Evolutionary conservation across 2,113 vertebrate species (phyloP).

Genomic region (Elachura formosa): DNA sequence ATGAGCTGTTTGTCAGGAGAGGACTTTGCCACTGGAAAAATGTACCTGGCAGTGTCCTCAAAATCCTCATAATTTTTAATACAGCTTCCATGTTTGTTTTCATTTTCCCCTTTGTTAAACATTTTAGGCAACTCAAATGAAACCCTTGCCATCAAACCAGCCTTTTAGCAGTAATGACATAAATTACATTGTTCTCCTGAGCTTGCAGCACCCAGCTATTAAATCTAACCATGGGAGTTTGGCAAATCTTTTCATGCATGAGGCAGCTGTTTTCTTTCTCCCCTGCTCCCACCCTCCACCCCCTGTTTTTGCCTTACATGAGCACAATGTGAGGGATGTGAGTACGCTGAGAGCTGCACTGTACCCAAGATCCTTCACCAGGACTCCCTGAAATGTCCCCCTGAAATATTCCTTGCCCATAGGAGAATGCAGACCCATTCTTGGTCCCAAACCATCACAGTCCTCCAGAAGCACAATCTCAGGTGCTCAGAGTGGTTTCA

Average conservation of each 20-base stretch:
- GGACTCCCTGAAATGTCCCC: background rate
- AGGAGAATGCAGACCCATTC: accelerated
- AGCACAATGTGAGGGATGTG: accelerated
- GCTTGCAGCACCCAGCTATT: constrained; percentile 71
- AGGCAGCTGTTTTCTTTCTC: constrained; percentile 69
- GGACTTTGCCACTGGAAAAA: constrained; percentile 1
- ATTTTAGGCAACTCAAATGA: constrained; percentile 56
- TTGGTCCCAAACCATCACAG: background rate
- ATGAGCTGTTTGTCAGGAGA: background rate
- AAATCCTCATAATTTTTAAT: constrained; percentile 56
- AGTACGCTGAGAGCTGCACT: background rate
- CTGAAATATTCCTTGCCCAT: accelerated
- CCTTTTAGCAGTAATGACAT: constrained; percentile 67
- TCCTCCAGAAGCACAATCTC: background rate
- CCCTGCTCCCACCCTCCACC: background rate
- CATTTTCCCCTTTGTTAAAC: constrained; percentile 49
- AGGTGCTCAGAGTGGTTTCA: background rate
- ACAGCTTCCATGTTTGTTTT: constrained; percentile 64
- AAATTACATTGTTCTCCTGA: constrained; percentile 73
- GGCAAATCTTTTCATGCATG: constrained; percentile 61
- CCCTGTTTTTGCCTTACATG: background rate
- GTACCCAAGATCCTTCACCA: background rate
- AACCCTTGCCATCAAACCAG: constrained; percentile 56
- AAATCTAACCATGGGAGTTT: constrained; percentile 65
- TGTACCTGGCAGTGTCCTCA: constrained; percentile 4